A percentile compares a stretch with the other conserved stretches of the same genome.
phyloP scores from a whole-genome alignment of 2,888 invertebrate species.

The Uropetala carovei region DNA sequence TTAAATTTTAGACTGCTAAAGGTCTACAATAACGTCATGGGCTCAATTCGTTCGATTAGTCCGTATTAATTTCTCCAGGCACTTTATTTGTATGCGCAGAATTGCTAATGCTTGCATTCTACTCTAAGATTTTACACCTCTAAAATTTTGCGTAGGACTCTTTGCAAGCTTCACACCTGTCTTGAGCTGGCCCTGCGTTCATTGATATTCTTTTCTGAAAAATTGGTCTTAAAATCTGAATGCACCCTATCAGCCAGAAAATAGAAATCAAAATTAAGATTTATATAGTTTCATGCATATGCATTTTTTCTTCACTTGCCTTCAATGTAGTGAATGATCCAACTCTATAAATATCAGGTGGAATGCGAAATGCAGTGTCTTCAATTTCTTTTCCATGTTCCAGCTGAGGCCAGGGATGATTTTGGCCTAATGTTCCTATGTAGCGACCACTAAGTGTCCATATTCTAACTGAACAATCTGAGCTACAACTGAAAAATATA shows the following conservation, averaged over 20 bases:
- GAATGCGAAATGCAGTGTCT: constrained; percentile 78
- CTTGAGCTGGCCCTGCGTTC: too few relatives aligned
- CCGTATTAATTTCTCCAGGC: too few relatives aligned
- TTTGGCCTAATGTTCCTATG: constrained; percentile 86
- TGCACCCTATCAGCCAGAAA: not conserved
- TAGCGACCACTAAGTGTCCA: constrained; percentile 85
- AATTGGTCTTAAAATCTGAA: not conserved
- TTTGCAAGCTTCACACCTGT: not conserved
- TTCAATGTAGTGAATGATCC: constrained; percentile 88
- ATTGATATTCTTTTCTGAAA: not conserved
- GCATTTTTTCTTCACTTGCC: constrained; percentile 73
- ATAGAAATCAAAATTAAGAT: not conserved
- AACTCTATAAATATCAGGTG: constrained; percentile 85
- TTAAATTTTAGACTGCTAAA: too few relatives aligned
- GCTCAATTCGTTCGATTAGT: too few relatives aligned
- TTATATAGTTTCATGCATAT: not conserved
- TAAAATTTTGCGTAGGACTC: not conserved
- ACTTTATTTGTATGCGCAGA: too few relatives aligned
- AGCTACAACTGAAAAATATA: constrained; percentile 78
- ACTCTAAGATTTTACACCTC: not conserved
- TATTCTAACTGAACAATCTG: constrained; percentile 84
- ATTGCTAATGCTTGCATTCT: too few relatives aligned
- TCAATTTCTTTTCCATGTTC: constrained; percentile 71
- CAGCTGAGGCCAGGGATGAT: constrained; percentile 79
- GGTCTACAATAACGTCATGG: too few relatives aligned